Conservation (phyloP, 2,113 vertebrate genomes). For the Aspidoscelis tigris region DNA sequence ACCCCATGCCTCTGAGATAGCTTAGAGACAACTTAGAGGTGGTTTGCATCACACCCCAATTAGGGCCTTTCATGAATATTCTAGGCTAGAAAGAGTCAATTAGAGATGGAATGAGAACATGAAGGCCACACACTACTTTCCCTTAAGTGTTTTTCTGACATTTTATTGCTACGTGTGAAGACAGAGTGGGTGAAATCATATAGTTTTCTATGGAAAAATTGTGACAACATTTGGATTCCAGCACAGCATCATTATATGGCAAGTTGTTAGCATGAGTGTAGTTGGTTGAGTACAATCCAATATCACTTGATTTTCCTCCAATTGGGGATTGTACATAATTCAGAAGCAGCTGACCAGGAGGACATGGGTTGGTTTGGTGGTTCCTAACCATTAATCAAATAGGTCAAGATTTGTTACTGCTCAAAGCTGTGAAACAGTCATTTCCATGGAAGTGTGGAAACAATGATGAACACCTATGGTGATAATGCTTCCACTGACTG, state of each 20-base stretch:
- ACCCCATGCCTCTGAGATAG: too few species aligned
- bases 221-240: neutral
- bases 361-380: neutral
- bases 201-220: neutral
- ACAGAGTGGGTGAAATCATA: neutral
- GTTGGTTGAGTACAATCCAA: neutral
- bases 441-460: conserved; percentile 32
- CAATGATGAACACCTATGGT: conserved; percentile 42
- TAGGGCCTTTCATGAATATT: too few species aligned
- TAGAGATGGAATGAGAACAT: too few species aligned
- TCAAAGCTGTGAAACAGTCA: conserved; percentile 32
- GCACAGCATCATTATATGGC: neutral
- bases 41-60: too few species aligned
- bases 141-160: too few species aligned
- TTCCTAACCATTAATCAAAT: conserved; percentile 19
- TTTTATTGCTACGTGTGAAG: too few species aligned
- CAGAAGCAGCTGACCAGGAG: conserved; percentile 10
- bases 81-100: too few species aligned
- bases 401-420: conserved; percentile 16
- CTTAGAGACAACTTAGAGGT: too few species aligned
- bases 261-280: neutral
- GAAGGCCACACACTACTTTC: too few species aligned
- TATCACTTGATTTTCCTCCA: neutral
- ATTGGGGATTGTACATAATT: neutral
- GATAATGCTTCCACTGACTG: conserved; percentile 30